Evolutionary conservation across 2,797 vertebrate species (phyloP), one percentile per base, ranked within the genome.

Genomic region (Melanotaenia nigrans): DNA sequence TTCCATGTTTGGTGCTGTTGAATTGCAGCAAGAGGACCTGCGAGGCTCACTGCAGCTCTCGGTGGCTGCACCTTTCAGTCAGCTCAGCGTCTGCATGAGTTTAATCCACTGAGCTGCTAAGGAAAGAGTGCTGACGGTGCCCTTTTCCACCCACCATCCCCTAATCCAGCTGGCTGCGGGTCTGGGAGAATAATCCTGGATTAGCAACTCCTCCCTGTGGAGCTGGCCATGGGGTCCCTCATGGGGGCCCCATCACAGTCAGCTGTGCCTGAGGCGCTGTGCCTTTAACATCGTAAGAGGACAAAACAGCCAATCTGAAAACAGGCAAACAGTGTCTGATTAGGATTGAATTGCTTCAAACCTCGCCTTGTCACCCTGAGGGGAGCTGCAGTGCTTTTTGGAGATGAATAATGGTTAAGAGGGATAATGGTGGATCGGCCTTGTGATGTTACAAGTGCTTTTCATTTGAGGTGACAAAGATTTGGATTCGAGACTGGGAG

Each of bases 121-220:
- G 85, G 84, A 83, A 84, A 86, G 77, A 91, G 83, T 86, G 92
- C 90, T 91, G 92, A 93, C 87, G 64, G 65, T 90, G 90, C 85
- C 90, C 88, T 89, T 92, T 93, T 90, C 82, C 81, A 79, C 81
- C 22, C 60, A 85, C 85, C 79, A 82, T 79, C 84, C 83, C 73
- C 86, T 93, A 93, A 94, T 93, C 92, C 90, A 88, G 79, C 82
- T 78, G 82, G 82, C 90, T 89, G 88, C 35, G 51, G 86, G 90
- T 79, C 90, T 90, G 88, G 85, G 86, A 77, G 82, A 87, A 89
- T 92, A 93, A 94, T 94, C 92, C 89, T 57, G 88, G 91, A 92
- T 94, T 91, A 93, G 90, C 86, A 78, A 78, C 69, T 84, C 79
- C 85, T 91, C 87, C 89, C 90, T 61, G 71, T 64, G 62, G 88